Conservation (phyloP, 2,113 vertebrate species). For the Carollia perspicillata region DNA sequence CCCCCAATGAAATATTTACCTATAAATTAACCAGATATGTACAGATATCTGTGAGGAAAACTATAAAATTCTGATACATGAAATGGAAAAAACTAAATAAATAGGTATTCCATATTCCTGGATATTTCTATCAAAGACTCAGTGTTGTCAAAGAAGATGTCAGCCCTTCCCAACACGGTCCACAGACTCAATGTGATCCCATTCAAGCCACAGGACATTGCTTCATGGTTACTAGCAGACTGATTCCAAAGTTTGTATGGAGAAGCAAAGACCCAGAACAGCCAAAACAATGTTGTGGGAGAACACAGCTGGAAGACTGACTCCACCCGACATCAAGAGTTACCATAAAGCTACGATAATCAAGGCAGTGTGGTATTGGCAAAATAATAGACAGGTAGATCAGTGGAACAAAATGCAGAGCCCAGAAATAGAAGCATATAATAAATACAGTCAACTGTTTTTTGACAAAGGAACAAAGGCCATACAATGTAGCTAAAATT, state of each 20-base stretch:
- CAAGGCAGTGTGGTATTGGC: neutral
- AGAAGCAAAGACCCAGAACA: neutral
- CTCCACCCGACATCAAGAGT: neutral
- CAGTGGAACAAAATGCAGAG: neutral
- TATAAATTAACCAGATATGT: neutral
- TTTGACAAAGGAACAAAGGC: neutral
- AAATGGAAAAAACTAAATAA: neutral
- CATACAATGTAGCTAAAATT: neutral
- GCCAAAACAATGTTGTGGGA: neutral
- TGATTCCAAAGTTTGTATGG: neutral
- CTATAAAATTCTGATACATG: neutral
- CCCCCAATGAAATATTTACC: neutral
- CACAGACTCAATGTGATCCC: neutral
- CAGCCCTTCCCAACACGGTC: neutral
- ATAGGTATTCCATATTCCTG: neutral
- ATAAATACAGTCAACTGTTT: neutral
- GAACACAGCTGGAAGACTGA: neutral
- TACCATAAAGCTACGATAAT: neutral
- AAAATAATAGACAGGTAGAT: neutral
- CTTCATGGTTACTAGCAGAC: neutral
- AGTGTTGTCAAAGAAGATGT: neutral
- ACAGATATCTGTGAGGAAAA: neutral
- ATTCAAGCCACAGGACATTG: neutral
- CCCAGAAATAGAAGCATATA: neutral
- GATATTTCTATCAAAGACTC: neutral